phyloP scores from a whole-genome alignment of 2,797 vertebrate species.

The Ciconia nigra region DNA sequence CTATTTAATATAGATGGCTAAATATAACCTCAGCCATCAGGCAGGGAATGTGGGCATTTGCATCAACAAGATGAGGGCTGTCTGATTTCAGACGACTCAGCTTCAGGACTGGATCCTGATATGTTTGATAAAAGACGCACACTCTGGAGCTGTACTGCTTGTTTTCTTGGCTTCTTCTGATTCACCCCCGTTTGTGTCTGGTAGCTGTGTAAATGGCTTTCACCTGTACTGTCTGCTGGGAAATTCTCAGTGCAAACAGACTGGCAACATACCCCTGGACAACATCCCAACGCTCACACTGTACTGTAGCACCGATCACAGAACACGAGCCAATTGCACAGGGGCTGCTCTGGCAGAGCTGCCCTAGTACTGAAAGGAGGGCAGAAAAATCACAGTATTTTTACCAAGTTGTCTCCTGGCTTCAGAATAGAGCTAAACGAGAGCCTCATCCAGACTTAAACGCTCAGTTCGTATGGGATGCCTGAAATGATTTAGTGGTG shows the following conservation, averaged over 20 bases:
- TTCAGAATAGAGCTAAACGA: not conserved
- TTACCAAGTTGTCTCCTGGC: not conserved
- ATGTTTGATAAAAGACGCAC: not conserved
- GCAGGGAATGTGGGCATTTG: conserved; percentile 63
- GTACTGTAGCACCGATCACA: not conserved
- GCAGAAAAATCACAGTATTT: not conserved
- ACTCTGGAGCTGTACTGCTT: not conserved
- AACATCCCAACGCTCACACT: not conserved
- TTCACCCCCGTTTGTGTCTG: not conserved
- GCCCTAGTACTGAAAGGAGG: not conserved
- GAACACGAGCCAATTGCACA: not conserved
- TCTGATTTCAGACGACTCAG: conserved; percentile 33
- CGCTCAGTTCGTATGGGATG: not conserved
- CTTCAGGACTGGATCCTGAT: conserved; percentile 42
- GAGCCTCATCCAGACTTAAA: not conserved
- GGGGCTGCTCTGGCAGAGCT: not conserved
- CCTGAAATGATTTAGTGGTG: not conserved
- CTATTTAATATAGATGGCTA: conserved; percentile 61
- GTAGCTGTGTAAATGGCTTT: not conserved
- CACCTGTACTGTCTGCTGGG: conserved; percentile 19
- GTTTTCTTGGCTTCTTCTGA: not conserved
- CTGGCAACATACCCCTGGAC: not conserved
- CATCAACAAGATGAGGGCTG: conserved; percentile 56
- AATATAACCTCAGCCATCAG: conserved; percentile 66
- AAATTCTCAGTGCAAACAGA: not conserved